These are phyloP conservation scores for Drosophila kohkoa DNA, from an alignment of 1,140 invertebrate genomes.

Conservation along the genomic window DNA sequence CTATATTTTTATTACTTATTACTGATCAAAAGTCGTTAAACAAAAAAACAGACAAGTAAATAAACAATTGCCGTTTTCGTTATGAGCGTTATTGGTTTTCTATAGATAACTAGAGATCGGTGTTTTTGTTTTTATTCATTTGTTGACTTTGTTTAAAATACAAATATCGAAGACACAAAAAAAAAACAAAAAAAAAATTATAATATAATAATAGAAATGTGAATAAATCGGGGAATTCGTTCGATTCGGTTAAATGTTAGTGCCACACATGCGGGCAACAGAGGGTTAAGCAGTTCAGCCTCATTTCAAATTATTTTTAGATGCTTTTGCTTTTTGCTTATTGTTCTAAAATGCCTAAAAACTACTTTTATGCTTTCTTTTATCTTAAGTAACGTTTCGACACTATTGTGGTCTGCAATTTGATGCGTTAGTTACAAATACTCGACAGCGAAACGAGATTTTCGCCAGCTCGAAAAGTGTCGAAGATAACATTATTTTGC, in stretches of 20 bases:
- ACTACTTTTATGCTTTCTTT: conserved; percentile 43
- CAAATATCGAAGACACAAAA: background rate
- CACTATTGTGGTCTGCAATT: conserved; percentile 23
- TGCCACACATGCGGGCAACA: conserved; percentile 5
- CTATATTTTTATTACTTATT: background rate
- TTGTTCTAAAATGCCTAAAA: conserved; percentile 55
- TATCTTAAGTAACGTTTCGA: conserved; percentile 57
- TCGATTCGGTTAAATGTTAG: conserved; percentile 7
- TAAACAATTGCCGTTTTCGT: background rate
- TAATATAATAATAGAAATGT: too few relatives aligned
- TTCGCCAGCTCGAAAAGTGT: background rate
- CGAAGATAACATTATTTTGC: conserved; percentile 32
- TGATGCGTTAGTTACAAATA: background rate
- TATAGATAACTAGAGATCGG: conserved; percentile 43
- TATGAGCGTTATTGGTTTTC: background rate
- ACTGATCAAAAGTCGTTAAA: background rate
- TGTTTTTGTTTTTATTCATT: conserved; percentile 23
- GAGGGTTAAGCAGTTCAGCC: conserved; percentile 58
- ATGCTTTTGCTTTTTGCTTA: conserved; percentile 23
- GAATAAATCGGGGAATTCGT: conserved; percentile 6
- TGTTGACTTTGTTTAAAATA: conserved; percentile 15
- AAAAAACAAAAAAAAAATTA: background rate
- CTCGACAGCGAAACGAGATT: conserved; percentile 8
- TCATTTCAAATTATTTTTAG: conserved; percentile 44
- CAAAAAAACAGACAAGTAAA: background rate